Evolutionary conservation across 92 coral and sea anemone species (phyloP).

Genomic region (Epizoanthus illoricatus): DNA sequence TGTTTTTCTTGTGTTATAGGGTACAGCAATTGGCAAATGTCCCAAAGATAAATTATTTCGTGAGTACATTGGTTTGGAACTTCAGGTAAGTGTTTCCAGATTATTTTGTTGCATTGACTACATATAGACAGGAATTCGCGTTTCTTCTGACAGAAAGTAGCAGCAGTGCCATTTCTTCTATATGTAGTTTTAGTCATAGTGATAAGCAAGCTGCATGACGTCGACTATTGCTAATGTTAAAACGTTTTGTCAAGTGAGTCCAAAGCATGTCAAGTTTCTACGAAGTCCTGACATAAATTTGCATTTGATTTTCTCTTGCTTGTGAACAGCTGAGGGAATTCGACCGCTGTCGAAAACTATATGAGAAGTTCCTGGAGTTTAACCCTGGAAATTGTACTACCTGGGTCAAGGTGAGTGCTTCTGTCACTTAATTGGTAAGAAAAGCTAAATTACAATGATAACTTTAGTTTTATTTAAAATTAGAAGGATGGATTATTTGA

Average conservation of each 20-base stretch:
- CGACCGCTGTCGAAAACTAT: slow-evolving; percentile 94
- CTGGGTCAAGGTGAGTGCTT: slow-evolving; percentile 86
- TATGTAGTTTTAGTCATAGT: too few relatives aligned
- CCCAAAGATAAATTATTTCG: slow-evolving; percentile 95
- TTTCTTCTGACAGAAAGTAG: not conserved
- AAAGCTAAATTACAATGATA: too few relatives aligned
- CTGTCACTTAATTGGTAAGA: not conserved
- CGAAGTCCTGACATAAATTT: not conserved
- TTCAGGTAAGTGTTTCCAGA: slow-evolving; percentile 65
- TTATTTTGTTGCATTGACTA: not conserved
- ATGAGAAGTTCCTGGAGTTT: slow-evolving; percentile 94
- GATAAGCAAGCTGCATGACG: not conserved
- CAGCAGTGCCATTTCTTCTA: too few relatives aligned
- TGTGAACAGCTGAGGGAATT: slow-evolving; percentile 87
- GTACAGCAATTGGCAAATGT: slow-evolving; percentile 96
- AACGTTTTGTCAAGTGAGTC: too few relatives aligned
- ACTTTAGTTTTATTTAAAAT: too few relatives aligned
- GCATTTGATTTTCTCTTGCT: not conserved
- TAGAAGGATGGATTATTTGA: too few relatives aligned
- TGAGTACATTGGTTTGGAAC: slow-evolving; percentile 95
- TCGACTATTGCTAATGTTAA: too few relatives aligned
- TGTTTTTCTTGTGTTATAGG: slow-evolving; percentile 48
- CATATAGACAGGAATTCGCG: not conserved
- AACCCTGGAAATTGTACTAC: slow-evolving; percentile 95
- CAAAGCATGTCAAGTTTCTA: too few relatives aligned